These are phyloP conservation scores for Sebastes minor DNA, from an alignment of 2,797 vertebrate genomes.

Conservation along the genomic window DNA sequence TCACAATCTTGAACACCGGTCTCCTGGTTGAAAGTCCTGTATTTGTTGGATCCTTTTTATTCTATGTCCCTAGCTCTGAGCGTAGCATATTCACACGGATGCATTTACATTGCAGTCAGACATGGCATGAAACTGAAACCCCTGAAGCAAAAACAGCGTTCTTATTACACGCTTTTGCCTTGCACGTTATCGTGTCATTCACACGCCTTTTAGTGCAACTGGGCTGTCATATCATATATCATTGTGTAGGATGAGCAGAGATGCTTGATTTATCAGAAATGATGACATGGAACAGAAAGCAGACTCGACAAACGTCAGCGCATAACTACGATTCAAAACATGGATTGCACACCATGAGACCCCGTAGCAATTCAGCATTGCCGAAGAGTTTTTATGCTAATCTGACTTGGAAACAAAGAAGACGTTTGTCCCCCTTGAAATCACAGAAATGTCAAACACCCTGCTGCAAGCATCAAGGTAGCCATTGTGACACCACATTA, in stretches of 20 bases:
- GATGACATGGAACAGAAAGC: neutral
- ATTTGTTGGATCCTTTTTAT: no score
- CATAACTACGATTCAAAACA: neutral
- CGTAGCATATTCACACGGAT: no score
- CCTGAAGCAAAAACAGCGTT: no score
- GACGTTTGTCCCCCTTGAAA: constrained; percentile 27
- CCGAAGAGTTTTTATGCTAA: constrained; percentile 30
- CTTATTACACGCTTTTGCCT: no score
- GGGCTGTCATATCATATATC: neutral
- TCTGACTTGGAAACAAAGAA: constrained; percentile 45
- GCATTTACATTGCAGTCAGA: no score
- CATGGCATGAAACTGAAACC: no score
- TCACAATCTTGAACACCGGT: no score
- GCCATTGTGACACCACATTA: constrained; percentile 11
- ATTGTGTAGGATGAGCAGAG: neutral
- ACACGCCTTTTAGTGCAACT: no score
- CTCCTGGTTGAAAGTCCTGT: no score
- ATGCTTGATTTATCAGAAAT: neutral
- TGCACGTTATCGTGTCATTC: no score
- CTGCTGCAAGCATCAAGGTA: constrained; percentile 45
- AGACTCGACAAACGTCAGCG: neutral
- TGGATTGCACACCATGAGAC: constrained; percentile 1
- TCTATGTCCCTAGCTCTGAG: no score
- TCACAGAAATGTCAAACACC: constrained; percentile 53
- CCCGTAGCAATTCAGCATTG: constrained; percentile 1